Conservation (phyloP, 2,113 vertebrate species). For the Platysteira castanea region DNA sequence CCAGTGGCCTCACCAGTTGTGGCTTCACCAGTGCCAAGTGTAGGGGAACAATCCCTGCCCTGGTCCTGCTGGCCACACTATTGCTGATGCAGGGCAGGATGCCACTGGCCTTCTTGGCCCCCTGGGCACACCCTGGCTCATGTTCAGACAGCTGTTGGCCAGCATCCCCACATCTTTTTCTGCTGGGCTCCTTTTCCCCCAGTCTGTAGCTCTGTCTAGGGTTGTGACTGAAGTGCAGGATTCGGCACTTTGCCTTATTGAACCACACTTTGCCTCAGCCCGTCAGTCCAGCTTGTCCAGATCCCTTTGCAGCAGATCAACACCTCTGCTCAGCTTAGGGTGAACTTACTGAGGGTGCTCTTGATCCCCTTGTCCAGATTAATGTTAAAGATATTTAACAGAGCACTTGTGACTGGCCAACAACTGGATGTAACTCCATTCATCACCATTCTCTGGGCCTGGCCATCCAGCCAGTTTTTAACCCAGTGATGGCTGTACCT, state of each 20-base stretch:
- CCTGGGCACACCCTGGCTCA: neutral
- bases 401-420: neutral
- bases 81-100: neutral
- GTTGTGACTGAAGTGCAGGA: neutral
- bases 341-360: neutral
- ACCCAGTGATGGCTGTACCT: neutral
- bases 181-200: neutral
- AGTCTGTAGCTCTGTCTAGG: too few species aligned
- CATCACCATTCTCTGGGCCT: neutral
- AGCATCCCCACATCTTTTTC: neutral
- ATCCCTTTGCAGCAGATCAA: neutral
- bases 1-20: neutral
- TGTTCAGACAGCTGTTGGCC: neutral
- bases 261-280: neutral
- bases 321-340: neutral
- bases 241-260: neutral
- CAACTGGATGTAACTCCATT: neutral
- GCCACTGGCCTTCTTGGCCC: neutral
- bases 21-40: neutral
- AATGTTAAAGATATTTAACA: neutral
- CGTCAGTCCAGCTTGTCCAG: neutral
- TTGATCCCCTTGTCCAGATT: neutral
- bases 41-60: fast-evolving
- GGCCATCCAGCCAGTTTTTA: neutral
- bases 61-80: neutral